Percentiles rank a stretch among this genome's conserved stretches.
Conservation (phyloP, 2,888 invertebrate species). For the Euclidia mi region DNA sequence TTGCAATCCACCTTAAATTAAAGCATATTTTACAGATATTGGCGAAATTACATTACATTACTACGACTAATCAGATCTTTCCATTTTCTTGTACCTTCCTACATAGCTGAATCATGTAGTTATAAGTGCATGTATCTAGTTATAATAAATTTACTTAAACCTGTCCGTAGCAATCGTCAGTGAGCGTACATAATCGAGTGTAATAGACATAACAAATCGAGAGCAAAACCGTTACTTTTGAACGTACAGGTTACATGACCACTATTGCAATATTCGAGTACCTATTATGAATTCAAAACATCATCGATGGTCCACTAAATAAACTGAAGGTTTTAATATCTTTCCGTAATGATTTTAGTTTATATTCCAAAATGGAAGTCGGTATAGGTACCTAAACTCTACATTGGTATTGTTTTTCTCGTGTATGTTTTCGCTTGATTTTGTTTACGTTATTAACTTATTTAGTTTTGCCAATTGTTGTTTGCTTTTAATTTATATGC, state of each 20-base stretch:
- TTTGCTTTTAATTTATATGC: constrained; percentile 79
- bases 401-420: constrained; percentile 66
- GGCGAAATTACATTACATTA: no score
- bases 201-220: constrained; percentile 7
- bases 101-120: no score
- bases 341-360: constrained; percentile 17
- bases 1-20: no score
- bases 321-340: constrained; percentile 36
- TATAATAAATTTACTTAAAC: constrained; percentile 1
- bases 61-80: no score
- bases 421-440: constrained; percentile 78
- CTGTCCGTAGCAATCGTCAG: constrained; percentile 33
- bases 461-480: constrained; percentile 75
- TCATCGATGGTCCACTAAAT: background rate
- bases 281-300: no score
- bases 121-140: no score
- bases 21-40: no score
- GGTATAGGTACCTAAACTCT: constrained; percentile 43
- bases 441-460: constrained; percentile 84
- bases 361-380: constrained; percentile 36
- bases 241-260: background rate
- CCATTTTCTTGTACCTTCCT: no score
- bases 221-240: background rate
- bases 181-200: constrained; percentile 25
- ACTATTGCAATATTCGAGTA: background rate